A percentile compares a stretch with the other conserved stretches of the same genome.
These are phyloP conservation scores for Otocyon megalotis DNA, from an alignment of 2,113 vertebrate genomes.

Conservation along the genomic window DNA sequence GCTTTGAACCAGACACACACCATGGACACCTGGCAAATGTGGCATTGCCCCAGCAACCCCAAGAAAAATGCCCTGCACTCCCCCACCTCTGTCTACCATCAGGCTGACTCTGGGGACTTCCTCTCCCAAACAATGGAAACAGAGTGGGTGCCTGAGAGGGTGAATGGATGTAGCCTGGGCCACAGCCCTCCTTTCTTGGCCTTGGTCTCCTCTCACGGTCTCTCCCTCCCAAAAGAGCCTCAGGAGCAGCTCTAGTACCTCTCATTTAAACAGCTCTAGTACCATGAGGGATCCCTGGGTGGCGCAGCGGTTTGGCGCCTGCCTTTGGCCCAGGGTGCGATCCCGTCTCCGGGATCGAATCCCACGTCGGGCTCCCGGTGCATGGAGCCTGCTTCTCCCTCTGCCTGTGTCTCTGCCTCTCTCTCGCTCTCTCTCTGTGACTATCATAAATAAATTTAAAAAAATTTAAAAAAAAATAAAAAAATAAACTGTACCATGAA, in stretches of 20 bases:
- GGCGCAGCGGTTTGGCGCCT: too few species aligned
- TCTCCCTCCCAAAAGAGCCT: not conserved
- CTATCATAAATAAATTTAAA: too few species aligned
- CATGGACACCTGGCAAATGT: not conserved
- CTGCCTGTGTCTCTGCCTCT: too few species aligned
- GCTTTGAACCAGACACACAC: not conserved
- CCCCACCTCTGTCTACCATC: not conserved
- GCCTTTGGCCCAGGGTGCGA: too few species aligned
- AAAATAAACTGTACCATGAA: not conserved
- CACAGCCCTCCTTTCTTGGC: not conserved
- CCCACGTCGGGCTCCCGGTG: too few species aligned
- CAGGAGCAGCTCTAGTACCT: not conserved
- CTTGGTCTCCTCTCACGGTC: not conserved
- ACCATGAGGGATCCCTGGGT: too few species aligned
- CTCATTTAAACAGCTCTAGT: fast-evolving
- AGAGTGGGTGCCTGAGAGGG: not conserved
- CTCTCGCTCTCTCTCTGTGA: too few species aligned
- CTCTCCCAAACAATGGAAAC: too few species aligned
- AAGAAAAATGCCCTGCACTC: fast-evolving
- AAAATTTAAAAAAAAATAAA: too few species aligned
- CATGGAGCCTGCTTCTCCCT: too few species aligned
- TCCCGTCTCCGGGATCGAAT: too few species aligned
- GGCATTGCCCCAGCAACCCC: not conserved
- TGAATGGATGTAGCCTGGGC: fast-evolving
- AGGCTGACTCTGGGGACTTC: not conserved